These are phyloP conservation scores for Xyrauchen texanus DNA, from an alignment of 2,113 vertebrate genomes.

Conservation along the genomic window DNA sequence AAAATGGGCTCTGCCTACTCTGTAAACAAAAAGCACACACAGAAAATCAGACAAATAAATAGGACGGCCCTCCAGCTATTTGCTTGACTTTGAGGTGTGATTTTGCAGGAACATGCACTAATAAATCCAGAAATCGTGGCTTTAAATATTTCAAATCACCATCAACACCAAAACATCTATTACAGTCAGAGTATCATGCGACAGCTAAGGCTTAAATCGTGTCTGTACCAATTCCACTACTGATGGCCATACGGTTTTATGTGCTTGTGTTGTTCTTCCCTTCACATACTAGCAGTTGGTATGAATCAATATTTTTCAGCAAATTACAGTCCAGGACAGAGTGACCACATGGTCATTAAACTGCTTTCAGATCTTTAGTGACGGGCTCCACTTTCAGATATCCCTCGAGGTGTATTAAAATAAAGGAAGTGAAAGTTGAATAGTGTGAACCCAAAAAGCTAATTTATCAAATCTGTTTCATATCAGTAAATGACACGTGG, in stretches of 20 bases:
- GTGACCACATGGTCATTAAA: conserved; percentile 7
- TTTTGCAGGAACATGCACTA: not conserved
- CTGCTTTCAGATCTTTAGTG: not conserved
- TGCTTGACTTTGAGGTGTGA: not conserved
- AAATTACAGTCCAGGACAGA: conserved; percentile 11
- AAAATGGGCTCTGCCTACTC: no score
- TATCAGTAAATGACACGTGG: conserved; percentile 1
- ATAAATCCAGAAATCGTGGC: not conserved
- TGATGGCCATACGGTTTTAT: not conserved
- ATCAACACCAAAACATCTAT: not conserved
- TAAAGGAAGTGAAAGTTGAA: not conserved
- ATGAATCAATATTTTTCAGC: not conserved
- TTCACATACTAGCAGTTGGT: not conserved
- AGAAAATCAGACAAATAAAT: not conserved
- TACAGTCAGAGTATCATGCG: not conserved
- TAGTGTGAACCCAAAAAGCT: not conserved
- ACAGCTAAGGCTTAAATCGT: not conserved
- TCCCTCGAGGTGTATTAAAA: not conserved
- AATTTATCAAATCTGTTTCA: conserved; percentile 9
- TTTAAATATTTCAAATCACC: not conserved
- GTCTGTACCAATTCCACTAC: conserved; percentile 1
- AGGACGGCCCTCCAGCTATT: not conserved
- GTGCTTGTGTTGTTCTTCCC: not conserved
- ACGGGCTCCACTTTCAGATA: not conserved
- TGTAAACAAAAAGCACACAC: not conserved